These are phyloP conservation scores for Odontesthes bonariensis DNA, from an alignment of 2,113 vertebrate species.

Conservation along the genomic window DNA sequence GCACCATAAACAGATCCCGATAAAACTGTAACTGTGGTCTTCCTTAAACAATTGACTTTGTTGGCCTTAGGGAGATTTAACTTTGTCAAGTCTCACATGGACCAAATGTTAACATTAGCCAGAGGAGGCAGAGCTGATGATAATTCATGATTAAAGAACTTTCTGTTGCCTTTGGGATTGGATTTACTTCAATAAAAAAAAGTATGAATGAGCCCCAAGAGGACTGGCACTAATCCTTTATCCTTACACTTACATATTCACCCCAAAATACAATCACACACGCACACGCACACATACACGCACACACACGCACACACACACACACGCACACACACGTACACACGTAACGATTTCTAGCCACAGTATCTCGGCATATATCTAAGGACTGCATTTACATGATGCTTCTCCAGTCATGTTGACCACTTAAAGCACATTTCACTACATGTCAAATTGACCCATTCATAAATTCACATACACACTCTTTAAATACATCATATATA, in stretches of 20 bases:
- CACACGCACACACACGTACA: no score
- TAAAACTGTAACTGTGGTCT: slow-evolving; percentile 1
- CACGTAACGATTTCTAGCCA: no score
- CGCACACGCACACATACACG: not conserved
- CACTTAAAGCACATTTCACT: no score
- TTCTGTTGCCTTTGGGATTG: slow-evolving; percentile 57
- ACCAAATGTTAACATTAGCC: slow-evolving; percentile 46
- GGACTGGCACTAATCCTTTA: not conserved
- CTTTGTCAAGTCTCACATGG: slow-evolving; percentile 43
- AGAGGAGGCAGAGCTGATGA: slow-evolving; percentile 34
- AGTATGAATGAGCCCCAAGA: slow-evolving; percentile 30
- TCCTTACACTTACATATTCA: not conserved
- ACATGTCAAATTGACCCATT: no score
- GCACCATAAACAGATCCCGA: slow-evolving; percentile 21
- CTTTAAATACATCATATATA: no score
- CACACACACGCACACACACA: not conserved
- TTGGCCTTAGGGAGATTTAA: slow-evolving; percentile 30
- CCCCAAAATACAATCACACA: not conserved
- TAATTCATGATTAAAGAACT: slow-evolving; percentile 45
- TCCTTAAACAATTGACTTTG: slow-evolving; percentile 31
- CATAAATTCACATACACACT: no score
- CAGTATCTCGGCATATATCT: no score
- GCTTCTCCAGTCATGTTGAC: no score
- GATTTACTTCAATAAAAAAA: slow-evolving; percentile 35
- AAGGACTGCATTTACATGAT: no score